Evolutionary conservation across 2,797 vertebrate species (phyloP).

Genomic region (Dallia pectoralis): DNA sequence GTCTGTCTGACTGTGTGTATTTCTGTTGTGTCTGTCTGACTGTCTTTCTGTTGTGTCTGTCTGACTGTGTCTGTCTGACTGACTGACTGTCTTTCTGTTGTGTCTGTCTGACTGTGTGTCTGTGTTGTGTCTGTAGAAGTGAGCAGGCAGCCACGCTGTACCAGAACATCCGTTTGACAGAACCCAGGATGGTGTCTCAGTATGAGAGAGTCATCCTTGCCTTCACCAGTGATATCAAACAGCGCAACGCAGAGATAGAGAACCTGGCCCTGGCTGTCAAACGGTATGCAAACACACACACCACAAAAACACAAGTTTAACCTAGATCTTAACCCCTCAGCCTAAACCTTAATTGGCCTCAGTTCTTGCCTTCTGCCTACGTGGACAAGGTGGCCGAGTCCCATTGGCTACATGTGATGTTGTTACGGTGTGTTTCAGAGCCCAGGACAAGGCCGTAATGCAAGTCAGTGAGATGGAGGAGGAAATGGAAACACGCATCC

Average conservation of each 20-base stretch:
- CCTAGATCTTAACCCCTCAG: too few species aligned
- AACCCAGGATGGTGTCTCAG: constrained; percentile 86
- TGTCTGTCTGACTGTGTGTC: constrained; percentile 22
- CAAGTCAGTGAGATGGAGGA: constrained; percentile 94
- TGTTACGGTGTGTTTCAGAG: constrained; percentile 68
- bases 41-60: constrained; percentile 29
- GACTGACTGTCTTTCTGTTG: neutral
- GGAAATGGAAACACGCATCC: constrained; percentile 97
- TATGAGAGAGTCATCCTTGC: constrained; percentile 88
- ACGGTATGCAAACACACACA: constrained; percentile 57
- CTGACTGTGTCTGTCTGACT: neutral
- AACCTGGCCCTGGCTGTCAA: constrained; percentile 89
- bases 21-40: neutral
- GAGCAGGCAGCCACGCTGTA: constrained; percentile 88
- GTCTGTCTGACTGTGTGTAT: neutral
- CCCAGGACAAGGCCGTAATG: constrained; percentile 92
- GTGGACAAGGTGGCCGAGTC: too few species aligned
- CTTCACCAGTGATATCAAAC: constrained; percentile 90
- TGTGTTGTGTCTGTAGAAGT: constrained; percentile 67
- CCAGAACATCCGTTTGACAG: constrained; percentile 90
- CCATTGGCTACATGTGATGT: neutral
- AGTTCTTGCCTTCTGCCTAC: too few species aligned
- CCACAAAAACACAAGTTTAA: neutral
- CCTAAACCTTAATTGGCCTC: too few species aligned
- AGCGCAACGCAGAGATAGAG: constrained; percentile 92